Percentiles rank a stretch among this genome's conserved stretches.
These are phyloP conservation scores for Zosterops lateralis DNA, from an alignment of 2,113 vertebrate species.

Conservation along the genomic window DNA sequence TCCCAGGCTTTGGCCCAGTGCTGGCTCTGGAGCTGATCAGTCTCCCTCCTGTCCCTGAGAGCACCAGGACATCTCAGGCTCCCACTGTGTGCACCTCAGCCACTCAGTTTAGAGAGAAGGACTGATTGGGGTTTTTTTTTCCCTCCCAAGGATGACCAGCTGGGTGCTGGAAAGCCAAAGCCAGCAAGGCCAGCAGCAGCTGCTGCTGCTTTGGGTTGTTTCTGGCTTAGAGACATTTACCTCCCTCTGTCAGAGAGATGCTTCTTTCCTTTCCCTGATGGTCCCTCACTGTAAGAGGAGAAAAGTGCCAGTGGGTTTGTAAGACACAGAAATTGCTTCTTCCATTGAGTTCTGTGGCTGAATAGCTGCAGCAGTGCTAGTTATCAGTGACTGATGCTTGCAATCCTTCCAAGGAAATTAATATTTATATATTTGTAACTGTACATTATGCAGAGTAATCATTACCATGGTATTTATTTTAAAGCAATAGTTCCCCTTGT, in stretches of 20 bases:
- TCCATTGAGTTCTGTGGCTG: not conserved
- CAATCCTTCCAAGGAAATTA: constrained; percentile 12
- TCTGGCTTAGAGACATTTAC: not conserved
- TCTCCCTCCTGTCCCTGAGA: not conserved
- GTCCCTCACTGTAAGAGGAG: not conserved
- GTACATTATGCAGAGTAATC: constrained; percentile 54
- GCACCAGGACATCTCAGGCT: not conserved
- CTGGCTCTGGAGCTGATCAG: not conserved
- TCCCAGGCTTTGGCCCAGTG: not conserved
- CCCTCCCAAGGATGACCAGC: not conserved
- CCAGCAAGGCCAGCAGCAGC: not conserved
- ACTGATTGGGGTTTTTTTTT: not conserved
- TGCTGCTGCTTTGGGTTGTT: not conserved
- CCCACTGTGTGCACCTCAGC: not conserved
- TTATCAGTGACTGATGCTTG: constrained; percentile 21
- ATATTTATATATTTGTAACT: constrained; percentile 65
- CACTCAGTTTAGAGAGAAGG: not conserved
- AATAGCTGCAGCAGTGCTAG: constrained; percentile 18
- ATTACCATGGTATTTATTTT: constrained; percentile 61
- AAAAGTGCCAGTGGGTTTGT: not conserved
- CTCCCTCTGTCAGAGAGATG: not conserved
- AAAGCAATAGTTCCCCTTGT: constrained; percentile 10
- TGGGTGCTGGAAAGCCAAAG: not conserved
- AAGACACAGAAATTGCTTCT: not conserved
- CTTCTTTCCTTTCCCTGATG: not conserved